Percentiles rank a stretch among this genome's conserved stretches.
These are phyloP conservation scores for Drosophila buzzatii DNA, from an alignment of 2,888 invertebrate genomes.

Conservation along the genomic window DNA sequence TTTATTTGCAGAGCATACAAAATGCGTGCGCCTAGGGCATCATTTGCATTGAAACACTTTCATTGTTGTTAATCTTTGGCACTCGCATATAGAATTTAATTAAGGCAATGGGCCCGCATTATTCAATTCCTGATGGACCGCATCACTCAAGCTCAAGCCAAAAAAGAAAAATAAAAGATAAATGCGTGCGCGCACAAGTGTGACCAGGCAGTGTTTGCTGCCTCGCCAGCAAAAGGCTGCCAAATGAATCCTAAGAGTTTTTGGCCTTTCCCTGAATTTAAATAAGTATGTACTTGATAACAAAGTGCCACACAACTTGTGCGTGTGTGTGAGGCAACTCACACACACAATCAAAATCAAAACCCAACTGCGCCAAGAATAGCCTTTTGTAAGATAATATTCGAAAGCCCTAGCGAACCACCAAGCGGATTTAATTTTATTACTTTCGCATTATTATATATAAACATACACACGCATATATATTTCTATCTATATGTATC, in stretches of 20 bases:
- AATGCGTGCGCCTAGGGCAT: slow-evolving; percentile 62
- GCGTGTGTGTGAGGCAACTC: neutral
- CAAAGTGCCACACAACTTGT: slow-evolving; percentile 2
- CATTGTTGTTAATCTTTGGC: slow-evolving; percentile 74
- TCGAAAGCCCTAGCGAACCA: slow-evolving; percentile 1
- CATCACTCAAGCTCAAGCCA: slow-evolving; percentile 34
- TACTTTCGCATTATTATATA: slow-evolving; percentile 28
- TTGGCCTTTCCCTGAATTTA: slow-evolving; percentile 25
- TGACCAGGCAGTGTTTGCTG: slow-evolving; percentile 27
- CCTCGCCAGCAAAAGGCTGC: slow-evolving; percentile 18
- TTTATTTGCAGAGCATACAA: slow-evolving; percentile 69
- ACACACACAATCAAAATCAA: neutral
- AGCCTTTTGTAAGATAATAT: slow-evolving; percentile 24
- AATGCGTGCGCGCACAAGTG: slow-evolving; percentile 24
- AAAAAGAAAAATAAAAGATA: neutral
- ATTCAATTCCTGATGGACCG: slow-evolving; percentile 61
- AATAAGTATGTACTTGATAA: slow-evolving; percentile 46
- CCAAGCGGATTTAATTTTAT: slow-evolving; percentile 43
- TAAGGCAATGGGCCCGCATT: slow-evolving; percentile 63
- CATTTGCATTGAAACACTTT: slow-evolving; percentile 77
- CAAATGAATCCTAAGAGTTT: slow-evolving; percentile 12
- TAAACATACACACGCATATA: neutral
- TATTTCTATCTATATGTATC: slow-evolving; percentile 2
- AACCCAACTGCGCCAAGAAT: slow-evolving; percentile 24
- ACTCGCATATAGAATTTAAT: slow-evolving; percentile 72